Percentiles rank a stretch among this genome's conserved stretches.
phyloP scores from a whole-genome alignment of 2,888 invertebrate species.

The Drosophila nigritarsus region DNA sequence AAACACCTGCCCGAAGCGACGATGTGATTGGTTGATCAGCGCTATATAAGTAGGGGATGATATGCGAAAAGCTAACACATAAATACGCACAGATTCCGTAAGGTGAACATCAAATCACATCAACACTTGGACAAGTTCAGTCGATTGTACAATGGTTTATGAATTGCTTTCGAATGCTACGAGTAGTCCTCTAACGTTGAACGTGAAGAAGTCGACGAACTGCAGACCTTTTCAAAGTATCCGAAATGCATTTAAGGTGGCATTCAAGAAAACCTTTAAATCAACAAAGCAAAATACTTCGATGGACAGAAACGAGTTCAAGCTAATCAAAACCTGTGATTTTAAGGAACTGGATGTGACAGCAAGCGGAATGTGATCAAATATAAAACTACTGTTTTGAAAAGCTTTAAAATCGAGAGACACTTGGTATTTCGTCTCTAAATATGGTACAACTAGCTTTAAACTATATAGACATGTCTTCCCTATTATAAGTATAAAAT shows the following conservation, averaged over 20 bases:
- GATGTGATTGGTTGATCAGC: conserved; percentile 69
- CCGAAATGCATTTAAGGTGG: conserved; percentile 64
- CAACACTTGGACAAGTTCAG: conserved; percentile 36
- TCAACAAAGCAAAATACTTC: conserved; percentile 19
- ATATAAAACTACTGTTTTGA: neutral
- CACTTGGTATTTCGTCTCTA: neutral
- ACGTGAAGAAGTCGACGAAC: conserved; percentile 48
- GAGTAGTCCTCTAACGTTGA: conserved; percentile 10
- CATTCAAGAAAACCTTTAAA: conserved; percentile 60
- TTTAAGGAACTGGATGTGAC: neutral
- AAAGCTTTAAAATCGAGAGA: conserved; percentile 6
- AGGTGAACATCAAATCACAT: conserved; percentile 67
- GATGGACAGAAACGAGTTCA: conserved; percentile 5
- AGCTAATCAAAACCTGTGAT: neutral
- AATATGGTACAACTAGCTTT: neutral
- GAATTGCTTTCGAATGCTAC: conserved; percentile 63
- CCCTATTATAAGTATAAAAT: neutral
- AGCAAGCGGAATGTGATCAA: conserved; percentile 1
- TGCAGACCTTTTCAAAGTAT: conserved; percentile 60
- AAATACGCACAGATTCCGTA: conserved; percentile 54
- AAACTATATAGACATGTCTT: neutral
- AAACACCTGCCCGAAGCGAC: conserved; percentile 68
- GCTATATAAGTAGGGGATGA: conserved; percentile 49
- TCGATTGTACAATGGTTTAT: conserved; percentile 65
- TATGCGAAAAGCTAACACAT: conserved; percentile 50